Conservation (phyloP, 2,888 invertebrate species). For the Resseliella maxima region DNA sequence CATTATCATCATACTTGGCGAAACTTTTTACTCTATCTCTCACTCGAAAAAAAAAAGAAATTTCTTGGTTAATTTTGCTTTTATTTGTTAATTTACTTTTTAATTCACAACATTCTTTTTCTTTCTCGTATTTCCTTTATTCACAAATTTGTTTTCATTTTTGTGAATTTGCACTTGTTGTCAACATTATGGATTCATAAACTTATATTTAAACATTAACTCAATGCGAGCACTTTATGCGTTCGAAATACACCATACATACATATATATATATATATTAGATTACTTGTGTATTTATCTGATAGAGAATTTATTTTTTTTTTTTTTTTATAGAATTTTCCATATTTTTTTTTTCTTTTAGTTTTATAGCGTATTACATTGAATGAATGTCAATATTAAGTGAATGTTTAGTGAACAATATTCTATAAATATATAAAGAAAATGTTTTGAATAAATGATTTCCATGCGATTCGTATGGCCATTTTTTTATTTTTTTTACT, state of each 20-base stretch:
- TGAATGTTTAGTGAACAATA: conserved; percentile 52
- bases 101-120: too few relatives aligned
- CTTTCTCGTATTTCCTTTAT: too few relatives aligned
- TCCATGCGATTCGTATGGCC: conserved; percentile 12
- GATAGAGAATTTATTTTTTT: background rate
- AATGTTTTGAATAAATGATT: conserved; percentile 17
- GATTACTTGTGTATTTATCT: conserved; percentile 9
- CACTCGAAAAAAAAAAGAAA: too few relatives aligned
- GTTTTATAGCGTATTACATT: conserved; percentile 35
- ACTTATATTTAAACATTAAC: conserved; percentile 13
- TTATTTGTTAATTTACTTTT: background rate
- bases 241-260: background rate
- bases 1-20: too few relatives aligned
- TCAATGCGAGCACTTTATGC: background rate
- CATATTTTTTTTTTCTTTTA: background rate
- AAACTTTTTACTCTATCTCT: too few relatives aligned
- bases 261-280: too few relatives aligned
- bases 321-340: background rate
- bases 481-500: background rate
- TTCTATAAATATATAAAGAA: conserved; percentile 45
- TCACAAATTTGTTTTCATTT: background rate
- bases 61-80: too few relatives aligned
- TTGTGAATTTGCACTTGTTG: background rate
- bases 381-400: conserved; percentile 50
- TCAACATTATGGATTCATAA: conserved; percentile 41